Base-by-base conservation (phyloP, 2,888 invertebrate species). In the Phytoseiulus persimilis region DNA sequence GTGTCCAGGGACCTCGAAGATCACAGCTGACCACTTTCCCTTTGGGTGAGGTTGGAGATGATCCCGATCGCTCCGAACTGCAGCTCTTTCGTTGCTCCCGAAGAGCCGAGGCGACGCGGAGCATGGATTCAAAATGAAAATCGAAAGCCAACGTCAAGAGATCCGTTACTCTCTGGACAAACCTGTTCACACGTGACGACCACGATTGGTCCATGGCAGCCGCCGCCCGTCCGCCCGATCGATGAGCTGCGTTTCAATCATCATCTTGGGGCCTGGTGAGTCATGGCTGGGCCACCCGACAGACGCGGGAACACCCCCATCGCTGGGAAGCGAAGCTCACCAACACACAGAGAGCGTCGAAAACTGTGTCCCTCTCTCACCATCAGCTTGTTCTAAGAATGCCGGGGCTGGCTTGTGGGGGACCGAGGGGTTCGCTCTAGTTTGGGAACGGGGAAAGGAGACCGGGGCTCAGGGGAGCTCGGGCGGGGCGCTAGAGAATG, bases 181-280 rank as follows among this genome's bases (percentile, higher is more conserved):
- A 65, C 65, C 65, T 65, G 65, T 65, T 65, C 65, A 65, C 65
- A 65, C 65, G 65, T 65, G 65, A 65, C 65, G 65, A 65, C 65
- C 65, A 28, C 65, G 65, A 28, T 28, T 65, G 65, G 1, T 14
- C 65, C 18, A 65, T 65, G 18, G 65, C 65, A 1, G 65, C 65
- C 28, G 23, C 65, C 28, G 9, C 18, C 65, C 65, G 28, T 23
- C 23, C 65, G 18, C 65, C 28, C 65, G 65, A 65, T 65, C 65
- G 65, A 65, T 65, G 65, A 65, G 65, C 65, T 65, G 65, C 65
- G 65, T 65, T 65, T 65, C 65, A 65, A 65, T 65, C 65, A 65
- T 65, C 65, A 65, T 65, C 65, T 65, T 65, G 65, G 65, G 65
- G 65, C 65, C 65, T 65, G 65, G 65, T 65, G 65, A 65, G 65